Base-by-base conservation (phyloP, 2,113 vertebrate species). In the Ancistrus triradiatus region DNA sequence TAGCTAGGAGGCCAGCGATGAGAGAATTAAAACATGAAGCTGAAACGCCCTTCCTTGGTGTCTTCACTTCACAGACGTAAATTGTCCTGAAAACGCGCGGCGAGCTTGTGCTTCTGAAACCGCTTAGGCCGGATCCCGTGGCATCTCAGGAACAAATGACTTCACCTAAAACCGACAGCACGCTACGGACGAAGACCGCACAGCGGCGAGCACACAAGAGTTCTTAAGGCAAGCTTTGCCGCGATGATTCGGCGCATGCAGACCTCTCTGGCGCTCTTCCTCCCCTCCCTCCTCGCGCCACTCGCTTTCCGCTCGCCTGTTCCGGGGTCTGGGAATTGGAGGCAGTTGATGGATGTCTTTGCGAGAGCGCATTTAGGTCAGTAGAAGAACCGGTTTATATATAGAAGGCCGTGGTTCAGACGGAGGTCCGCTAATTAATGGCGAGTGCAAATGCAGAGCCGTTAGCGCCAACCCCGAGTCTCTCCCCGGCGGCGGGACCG, bases 321-420 rank as follows among this genome's bases (percentile, higher is more conserved):
- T 77, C 76, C 77, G 76, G 69, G 80, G 78, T 69, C 73, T 72
- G 78, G 78, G 62, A 68, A 73, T 81, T 78, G 78, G 77, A 81
- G 80, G 77, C 80, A 74, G 72, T 72, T 71, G 72, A 77, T 76
- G 75, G 72, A 82, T 78, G 75, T 66, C 62, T 77, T 56, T 63
- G 50, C 57, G 74, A 66, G 46, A 40, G 63, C 49, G 66, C 56
- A 66, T 60, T 50, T 61, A 70, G 75, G 73, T 68, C 56, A 35
- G 46, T 74, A 68, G 70, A 75, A 47, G 75, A 77, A 75, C 64
- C 67, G 66, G 60, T 66, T 60, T 69, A 74, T 63, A 74, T 74
- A 75, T 64, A 33, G 66, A 44, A 62, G 67, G 69, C 57, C 62
- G 48, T 19, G 58, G 69, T 80, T 80, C 28, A 42, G 27, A 59